Evolutionary conservation across 2,888 invertebrate genomes (phyloP), one percentile per base, ranked within the genome.

Genomic region (Abscondita cerata): DNA sequence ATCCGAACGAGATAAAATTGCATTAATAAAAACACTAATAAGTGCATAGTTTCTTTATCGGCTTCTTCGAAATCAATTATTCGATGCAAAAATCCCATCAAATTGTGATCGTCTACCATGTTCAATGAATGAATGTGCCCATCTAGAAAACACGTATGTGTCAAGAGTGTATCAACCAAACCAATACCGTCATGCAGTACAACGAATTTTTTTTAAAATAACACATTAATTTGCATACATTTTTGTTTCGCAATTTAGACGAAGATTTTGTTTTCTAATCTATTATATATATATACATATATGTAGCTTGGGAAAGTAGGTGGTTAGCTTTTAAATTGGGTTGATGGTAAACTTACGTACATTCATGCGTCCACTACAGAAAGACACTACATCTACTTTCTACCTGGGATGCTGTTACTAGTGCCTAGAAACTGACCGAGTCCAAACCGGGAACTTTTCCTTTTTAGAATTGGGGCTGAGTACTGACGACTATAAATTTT

Each of bases 21-120:
- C 92, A 98, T 96, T 11, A 99, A 86, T n/a, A 99, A 85, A 73
- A 96, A 95, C 9, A 98, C 92, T 34, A 98, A 83, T 19, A 98
- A 83, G 78, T 98, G 97, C 72, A 96, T 93, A 0, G 98, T 98
- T 81, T 98, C 97, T 69, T 92, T 88, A 76, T 99, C 98, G 1
- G 94, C 89, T 76, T 97, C 97, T 76, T 98, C 97, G 51, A 95
- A 83, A 75, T 98, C 98, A 65, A 96, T 90, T 1, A 96, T 91
- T 74, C 92, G 87, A 65, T 96, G 94, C 38, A 97, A 84, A 62
- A 93, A 87, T 1, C 88, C 87, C 20, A 91, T 86, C 34, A 93
- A 82, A 75, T 93, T 89, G 57, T 89, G 88, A 73, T 93, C 93
- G 73, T 94, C 94, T 31, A 88, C 84, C 62, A 91, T 89, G 63